Evolutionary conservation across 1,140 invertebrate genomes (phyloP).

Genomic region (Scylla paramamosain): DNA sequence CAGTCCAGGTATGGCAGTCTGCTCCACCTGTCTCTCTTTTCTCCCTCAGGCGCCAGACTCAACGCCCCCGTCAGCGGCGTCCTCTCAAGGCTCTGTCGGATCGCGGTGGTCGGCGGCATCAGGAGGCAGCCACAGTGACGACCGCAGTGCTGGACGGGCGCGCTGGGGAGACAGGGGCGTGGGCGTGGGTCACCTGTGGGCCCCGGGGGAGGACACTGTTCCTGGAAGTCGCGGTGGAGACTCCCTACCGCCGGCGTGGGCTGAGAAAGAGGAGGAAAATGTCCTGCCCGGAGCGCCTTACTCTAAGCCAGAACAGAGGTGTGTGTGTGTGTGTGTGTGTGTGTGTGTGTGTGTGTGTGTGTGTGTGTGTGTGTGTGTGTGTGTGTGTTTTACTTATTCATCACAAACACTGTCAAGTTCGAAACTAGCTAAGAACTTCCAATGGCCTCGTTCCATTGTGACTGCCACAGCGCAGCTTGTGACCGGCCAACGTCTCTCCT

Average conservation of each 20-base stretch:
- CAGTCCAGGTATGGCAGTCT: background rate
- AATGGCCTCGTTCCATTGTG: no score
- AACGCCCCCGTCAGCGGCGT: slow-evolving; percentile 4
- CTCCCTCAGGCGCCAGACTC: slow-evolving; percentile 41
- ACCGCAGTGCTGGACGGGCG: slow-evolving; percentile 39
- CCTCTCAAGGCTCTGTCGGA: background rate
- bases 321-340: slow-evolving; percentile 3
- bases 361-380: background rate
- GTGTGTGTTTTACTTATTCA: no score
- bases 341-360: background rate
- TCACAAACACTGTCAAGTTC: background rate
- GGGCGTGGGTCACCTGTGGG: slow-evolving; percentile 64
- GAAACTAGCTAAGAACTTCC: background rate
- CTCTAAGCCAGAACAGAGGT: slow-evolving; percentile 63
- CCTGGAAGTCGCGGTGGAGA: slow-evolving; percentile 40
- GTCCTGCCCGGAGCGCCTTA: slow-evolving; percentile 57
- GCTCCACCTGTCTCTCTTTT: no score
- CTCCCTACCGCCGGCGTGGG: slow-evolving; percentile 58
- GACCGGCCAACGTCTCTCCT: no score
- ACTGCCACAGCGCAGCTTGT: no score
- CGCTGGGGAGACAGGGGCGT: slow-evolving; percentile 68
- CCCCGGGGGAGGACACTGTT: slow-evolving; percentile 37
- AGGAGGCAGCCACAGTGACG: background rate
- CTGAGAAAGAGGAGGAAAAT: slow-evolving; percentile 53
- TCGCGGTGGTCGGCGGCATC: slow-evolving; percentile 33